Evolutionary conservation across 2,113 vertebrate genomes (phyloP), one percentile per base, ranked within the genome.

Genomic region (Motacilla tschutschensis): DNA sequence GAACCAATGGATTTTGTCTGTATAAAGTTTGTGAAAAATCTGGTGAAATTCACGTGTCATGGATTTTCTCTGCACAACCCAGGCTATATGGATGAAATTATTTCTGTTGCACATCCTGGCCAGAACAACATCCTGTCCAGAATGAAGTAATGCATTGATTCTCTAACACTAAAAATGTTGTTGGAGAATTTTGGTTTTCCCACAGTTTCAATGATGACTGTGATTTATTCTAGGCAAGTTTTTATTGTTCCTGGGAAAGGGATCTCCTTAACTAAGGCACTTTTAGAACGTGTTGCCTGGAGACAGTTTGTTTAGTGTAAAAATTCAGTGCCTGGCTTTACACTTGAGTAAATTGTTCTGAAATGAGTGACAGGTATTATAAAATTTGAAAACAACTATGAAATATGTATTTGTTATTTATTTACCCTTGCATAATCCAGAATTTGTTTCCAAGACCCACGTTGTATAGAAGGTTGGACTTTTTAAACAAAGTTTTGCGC

Each of bases 351-450:
- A 97, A 96, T 96, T 94, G 94, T 95, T 97, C 96, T 98, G 98
- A 97, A 98, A 96, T 98, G 98, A 98, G 95, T 99, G 98, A 98
- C 97, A 99, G 98, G 97, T 98, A 97, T 97, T 97, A 95, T 96
- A 97, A 96, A 95, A 97, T 98, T 94, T 98, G 97, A 97, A 98
- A 99, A 99, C 99, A 99, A 99, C 98, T 98, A 97, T 98, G 93
- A 99, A 99, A 98, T 98, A 97, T 98, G 98, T 98, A 98, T 98
- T 98, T 98, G 98, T 98, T 98, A 98, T 99, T 98, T 98, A 98
- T 99, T 99, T 99, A 97, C 98, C 95, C 96, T 97, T 98, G 98
- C 98, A 97, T 97, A 96, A 95, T 96, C 95, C 96, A 97, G 94
- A 96, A 85, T 93, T 94, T 97, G 92, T 95, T 97, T 95, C 85